A percentile compares a stretch with the other conserved stretches of the same genome.
phyloP scores from a whole-genome alignment of 2,888 invertebrate genomes.

The Tiphia femorata region DNA sequence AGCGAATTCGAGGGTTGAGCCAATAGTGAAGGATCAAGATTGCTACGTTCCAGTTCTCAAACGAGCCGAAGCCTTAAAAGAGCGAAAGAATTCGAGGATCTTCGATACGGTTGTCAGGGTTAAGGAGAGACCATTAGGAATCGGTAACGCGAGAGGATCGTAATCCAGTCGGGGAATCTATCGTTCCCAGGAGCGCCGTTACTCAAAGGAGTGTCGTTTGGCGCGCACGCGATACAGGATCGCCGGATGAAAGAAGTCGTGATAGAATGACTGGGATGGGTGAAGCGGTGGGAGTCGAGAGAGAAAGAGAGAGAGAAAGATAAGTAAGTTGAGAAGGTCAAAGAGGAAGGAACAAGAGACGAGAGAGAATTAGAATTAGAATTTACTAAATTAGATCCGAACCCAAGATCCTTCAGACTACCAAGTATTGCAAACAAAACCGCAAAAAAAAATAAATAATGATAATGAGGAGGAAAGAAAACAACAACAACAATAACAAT shows the following conservation, averaged over 20 bases:
- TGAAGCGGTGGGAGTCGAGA: background rate
- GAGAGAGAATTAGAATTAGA: background rate
- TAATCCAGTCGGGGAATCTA: slow-evolving; percentile 11
- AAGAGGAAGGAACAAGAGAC: background rate
- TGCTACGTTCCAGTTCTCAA: too few species aligned
- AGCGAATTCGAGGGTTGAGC: too few species aligned
- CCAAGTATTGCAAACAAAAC: too few species aligned
- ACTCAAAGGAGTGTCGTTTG: slow-evolving; percentile 25
- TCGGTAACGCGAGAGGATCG: background rate
- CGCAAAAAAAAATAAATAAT: too few species aligned
- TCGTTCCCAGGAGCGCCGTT: slow-evolving; percentile 25
- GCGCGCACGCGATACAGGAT: slow-evolving; percentile 29
- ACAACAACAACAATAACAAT: too few species aligned
- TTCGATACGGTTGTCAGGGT: too few species aligned
- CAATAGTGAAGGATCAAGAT: too few species aligned
- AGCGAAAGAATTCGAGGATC: too few species aligned
- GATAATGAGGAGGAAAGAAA: too few species aligned
- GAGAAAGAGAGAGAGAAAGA: background rate
- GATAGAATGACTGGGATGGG: slow-evolving; percentile 24
- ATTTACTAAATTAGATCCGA: too few species aligned
- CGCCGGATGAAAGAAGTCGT: slow-evolving; percentile 23
- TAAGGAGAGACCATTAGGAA: background rate
- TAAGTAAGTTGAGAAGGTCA: background rate
- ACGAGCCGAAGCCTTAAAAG: too few species aligned
- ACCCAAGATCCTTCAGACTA: too few species aligned